phyloP scores from a whole-genome alignment of 2,888 invertebrate genomes.

The Lissonota sp. region DNA sequence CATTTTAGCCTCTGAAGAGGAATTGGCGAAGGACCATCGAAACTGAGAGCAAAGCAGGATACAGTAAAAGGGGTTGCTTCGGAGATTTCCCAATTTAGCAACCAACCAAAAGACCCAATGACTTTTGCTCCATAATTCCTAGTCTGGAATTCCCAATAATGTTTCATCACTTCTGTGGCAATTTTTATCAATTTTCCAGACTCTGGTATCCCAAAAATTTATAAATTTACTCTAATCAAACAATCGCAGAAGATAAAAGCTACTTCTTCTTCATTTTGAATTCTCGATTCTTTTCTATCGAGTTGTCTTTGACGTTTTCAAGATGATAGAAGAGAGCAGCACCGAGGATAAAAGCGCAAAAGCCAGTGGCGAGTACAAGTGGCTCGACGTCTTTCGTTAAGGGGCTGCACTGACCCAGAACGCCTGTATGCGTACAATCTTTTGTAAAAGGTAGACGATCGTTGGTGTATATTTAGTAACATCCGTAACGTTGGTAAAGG shows the following conservation, averaged over 20 bases:
- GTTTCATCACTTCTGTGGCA: too few relatives aligned
- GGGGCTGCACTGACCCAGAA: constrained; percentile 12
- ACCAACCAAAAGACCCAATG: too few relatives aligned
- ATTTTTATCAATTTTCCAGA: too few relatives aligned
- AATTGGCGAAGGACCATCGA: constrained; percentile 30
- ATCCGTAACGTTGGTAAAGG: neutral
- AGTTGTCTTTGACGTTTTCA: constrained; percentile 25
- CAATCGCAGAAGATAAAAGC: neutral
- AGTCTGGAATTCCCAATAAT: too few relatives aligned
- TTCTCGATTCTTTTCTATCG: neutral
- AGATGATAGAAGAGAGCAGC: constrained; percentile 18
- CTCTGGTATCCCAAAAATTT: too few relatives aligned
- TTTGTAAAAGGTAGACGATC: neutral
- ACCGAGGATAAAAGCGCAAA: constrained; percentile 39
- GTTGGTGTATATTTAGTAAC: too few relatives aligned
- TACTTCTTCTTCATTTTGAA: neutral
- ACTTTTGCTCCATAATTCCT: too few relatives aligned
- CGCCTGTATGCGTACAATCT: constrained; percentile 52
- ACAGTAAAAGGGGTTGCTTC: constrained; percentile 19
- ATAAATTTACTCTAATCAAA: too few relatives aligned
- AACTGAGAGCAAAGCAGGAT: constrained; percentile 34
- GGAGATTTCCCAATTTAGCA: too few relatives aligned
- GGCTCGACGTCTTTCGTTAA: constrained; percentile 11
- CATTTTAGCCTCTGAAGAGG: constrained; percentile 37
- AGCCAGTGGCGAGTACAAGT: constrained; percentile 28